Conservation (phyloP, 23 tunicate species). For the Aplidium turbinatum region DNA sequence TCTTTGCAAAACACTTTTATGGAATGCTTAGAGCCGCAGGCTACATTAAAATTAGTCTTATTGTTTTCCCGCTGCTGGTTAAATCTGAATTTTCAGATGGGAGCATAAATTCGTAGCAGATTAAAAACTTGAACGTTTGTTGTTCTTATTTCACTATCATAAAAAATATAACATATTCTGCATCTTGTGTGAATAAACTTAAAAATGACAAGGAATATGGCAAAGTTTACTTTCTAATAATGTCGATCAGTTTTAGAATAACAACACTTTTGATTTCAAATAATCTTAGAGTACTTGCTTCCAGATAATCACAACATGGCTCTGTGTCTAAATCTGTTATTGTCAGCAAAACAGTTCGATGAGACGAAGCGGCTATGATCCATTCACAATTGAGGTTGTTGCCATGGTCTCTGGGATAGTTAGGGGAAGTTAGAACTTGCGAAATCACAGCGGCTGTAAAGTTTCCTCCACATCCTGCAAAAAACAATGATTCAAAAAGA, state of each 20-base stretch:
- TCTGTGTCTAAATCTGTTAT: conserved; percentile 45
- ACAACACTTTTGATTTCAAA: not conserved
- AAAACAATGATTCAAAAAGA: no score
- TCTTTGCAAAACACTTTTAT: no score
- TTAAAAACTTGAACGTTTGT: no score
- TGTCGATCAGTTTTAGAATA: not conserved
- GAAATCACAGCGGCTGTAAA: not conserved
- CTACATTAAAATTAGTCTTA: no score
- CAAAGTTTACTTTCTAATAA: not conserved
- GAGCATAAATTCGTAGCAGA: no score
- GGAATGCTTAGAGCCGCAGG: no score
- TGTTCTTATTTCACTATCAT: no score
- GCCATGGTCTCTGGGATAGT: conserved; percentile 39
- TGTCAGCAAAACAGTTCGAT: conserved; percentile 7
- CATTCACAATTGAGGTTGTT: conserved; percentile 39
- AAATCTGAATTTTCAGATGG: no score
- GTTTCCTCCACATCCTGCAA: conserved; percentile 27
- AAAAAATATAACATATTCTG: no score
- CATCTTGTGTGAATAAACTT: no score
- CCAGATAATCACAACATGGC: conserved; percentile 53
- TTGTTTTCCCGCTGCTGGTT: no score
- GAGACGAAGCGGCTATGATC: conserved; percentile 16
- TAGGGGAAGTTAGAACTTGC: conserved; percentile 40
- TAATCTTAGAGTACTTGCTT: conserved; percentile 8
- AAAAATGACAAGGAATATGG: no score